A percentile compares a stretch with the other conserved stretches of the same genome.
Evolutionary conservation across 2,113 vertebrate genomes (phyloP).

Genomic region (Seriola quinqueradiata): DNA sequence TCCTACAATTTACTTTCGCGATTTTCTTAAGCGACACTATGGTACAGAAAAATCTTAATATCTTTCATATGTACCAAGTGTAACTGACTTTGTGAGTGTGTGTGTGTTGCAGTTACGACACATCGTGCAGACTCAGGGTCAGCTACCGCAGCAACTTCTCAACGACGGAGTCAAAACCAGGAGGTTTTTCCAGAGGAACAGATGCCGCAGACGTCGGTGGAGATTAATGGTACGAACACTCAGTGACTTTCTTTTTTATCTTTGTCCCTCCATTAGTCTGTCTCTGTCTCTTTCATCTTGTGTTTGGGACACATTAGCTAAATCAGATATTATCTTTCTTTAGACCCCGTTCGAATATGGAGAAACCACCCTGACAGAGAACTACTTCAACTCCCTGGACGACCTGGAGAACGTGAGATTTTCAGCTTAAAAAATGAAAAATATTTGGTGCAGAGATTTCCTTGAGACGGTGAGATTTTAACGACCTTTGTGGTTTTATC

Average conservation of each 20-base stretch:
- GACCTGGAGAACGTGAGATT: not conserved
- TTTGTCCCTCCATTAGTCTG: no score
- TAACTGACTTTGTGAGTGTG: no score
- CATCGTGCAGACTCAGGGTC: slow-evolving; percentile 9
- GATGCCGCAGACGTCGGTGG: not conserved
- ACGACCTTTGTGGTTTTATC: not conserved
- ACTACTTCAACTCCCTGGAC: slow-evolving; percentile 1
- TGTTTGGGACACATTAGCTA: not conserved
- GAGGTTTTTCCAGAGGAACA: not conserved
- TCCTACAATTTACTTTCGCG: no score
- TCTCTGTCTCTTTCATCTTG: not conserved
- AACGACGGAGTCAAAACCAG: not conserved
- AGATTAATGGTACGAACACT: slow-evolving; percentile 8
- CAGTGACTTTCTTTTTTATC: no score
- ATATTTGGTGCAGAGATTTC: not conserved
- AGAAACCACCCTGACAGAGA: fast-evolving
- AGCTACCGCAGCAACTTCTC: not conserved
- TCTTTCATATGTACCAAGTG: no score
- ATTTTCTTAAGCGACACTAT: no score
- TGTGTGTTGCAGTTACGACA: not conserved
- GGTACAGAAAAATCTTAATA: no score
- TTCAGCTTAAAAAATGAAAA: not conserved
- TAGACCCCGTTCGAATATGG: not conserved
- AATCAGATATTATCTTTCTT: not conserved
- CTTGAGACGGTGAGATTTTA: not conserved